Percentiles rank a stretch among this genome's conserved stretches.
Conservation (phyloP, 2,888 invertebrate genomes). For the Brenthis ino region DNA sequence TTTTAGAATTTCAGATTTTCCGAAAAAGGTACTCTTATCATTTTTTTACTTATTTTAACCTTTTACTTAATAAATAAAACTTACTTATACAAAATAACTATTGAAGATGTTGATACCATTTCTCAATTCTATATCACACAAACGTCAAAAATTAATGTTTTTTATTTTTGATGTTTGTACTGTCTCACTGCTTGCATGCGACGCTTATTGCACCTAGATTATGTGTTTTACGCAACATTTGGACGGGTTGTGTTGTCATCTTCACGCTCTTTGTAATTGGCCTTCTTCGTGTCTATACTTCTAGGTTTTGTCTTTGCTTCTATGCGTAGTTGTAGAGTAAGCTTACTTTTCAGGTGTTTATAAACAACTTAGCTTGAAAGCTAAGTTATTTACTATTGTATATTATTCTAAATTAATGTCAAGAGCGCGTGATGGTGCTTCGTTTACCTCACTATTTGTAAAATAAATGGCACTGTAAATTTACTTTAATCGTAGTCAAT, state of each 20-base stretch:
- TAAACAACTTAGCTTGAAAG: conserved; percentile 35
- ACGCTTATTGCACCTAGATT: conserved; percentile 67
- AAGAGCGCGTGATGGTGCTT: conserved; percentile 33
- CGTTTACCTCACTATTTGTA: conserved; percentile 40
- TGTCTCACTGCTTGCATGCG: conserved; percentile 59
- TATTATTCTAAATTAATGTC: conserved; percentile 27
- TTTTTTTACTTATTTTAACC: conserved; percentile 53
- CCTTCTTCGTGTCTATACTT: conserved; percentile 58
- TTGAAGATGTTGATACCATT: conserved; percentile 65
- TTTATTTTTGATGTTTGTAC: conserved; percentile 51
- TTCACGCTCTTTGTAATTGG: conserved; percentile 64
- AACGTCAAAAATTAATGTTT: conserved; percentile 48
- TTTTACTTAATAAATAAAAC: conserved; percentile 30
- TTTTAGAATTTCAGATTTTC: conserved; percentile 74
- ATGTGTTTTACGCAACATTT: conserved; percentile 59
- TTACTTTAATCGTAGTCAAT: conserved; percentile 45
- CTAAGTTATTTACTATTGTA: conserved; percentile 20
- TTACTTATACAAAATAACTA: conserved; percentile 67
- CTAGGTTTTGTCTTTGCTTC: conserved; percentile 61
- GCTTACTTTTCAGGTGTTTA: conserved; percentile 54
- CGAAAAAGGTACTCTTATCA: conserved; percentile 66
- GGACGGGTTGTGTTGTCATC: conserved; percentile 74
- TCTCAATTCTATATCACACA: conserved; percentile 42
- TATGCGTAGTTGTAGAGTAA: conserved; percentile 60
- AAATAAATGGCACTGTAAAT: conserved; percentile 52